Conservation (phyloP, 2,113 vertebrate genomes). For the Gasterosteus nipponicus region DNA sequence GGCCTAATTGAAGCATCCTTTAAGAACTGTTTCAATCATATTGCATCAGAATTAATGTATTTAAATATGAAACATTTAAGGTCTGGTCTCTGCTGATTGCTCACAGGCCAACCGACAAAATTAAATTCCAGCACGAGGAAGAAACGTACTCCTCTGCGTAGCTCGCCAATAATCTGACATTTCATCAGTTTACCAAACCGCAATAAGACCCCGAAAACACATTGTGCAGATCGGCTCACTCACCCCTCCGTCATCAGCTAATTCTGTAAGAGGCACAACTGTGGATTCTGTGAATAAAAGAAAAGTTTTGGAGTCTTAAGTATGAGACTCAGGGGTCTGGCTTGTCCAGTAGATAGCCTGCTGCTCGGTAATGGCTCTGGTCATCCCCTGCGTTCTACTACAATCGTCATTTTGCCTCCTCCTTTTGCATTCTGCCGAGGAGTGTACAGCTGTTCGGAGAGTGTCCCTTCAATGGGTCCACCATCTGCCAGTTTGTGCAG, state of each 20-base stretch:
- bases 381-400: not conserved
- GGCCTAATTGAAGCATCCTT: conserved; percentile 24
- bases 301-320: not conserved
- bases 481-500: too few relatives aligned
- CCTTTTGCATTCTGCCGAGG: conserved; percentile 22
- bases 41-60: conserved; percentile 3
- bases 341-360: not conserved
- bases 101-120: not conserved
- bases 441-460: conserved; percentile 38
- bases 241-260: not conserved
- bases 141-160: not conserved
- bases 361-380: conserved; percentile 14
- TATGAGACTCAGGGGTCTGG: not conserved
- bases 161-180: conserved; percentile 1
- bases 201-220: conserved; percentile 19
- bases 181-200: conserved; percentile 9
- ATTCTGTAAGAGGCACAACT: not conserved
- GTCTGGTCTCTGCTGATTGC: not conserved
- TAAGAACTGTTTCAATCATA: conserved; percentile 12
- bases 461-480: conserved; percentile 20
- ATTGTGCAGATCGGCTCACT: conserved; percentile 14
- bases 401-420: conserved; percentile 15
- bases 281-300: not conserved
- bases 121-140: conserved; percentile 28
- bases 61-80: conserved; percentile 1